Conservation (phyloP, 2,113 vertebrate genomes). For the Galeopterus variegatus region DNA sequence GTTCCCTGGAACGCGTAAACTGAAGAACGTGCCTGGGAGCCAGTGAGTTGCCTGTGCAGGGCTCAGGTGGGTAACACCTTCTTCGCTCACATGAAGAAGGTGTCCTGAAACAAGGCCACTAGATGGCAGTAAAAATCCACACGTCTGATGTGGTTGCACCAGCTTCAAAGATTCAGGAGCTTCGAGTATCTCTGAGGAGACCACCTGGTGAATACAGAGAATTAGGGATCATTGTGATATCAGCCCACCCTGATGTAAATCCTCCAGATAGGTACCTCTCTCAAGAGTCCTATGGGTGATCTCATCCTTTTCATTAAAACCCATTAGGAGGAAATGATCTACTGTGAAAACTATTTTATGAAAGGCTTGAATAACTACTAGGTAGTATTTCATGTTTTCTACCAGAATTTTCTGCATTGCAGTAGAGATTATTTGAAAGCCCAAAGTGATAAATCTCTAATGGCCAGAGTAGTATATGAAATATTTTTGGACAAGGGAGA, state of each 20-base stretch:
- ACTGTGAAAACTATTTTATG: conserved; percentile 47
- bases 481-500: conserved; percentile 7
- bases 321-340: background rate
- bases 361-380: conserved; percentile 55
- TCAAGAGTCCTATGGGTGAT: background rate
- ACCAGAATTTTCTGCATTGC: conserved; percentile 3
- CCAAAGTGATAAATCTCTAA: background rate
- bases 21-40: background rate
- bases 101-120: background rate
- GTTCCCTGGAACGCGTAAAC: background rate
- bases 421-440: conserved; percentile 21
- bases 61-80: background rate
- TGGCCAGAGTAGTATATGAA: background rate
- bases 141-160: background rate
- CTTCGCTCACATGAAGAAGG: background rate
- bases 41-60: background rate
- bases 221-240: background rate
- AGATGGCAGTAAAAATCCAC: conserved; percentile 76
- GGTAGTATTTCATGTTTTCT: conserved; percentile 29
- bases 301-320: background rate
- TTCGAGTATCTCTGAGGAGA: background rate
- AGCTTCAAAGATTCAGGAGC: background rate
- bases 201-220: background rate
- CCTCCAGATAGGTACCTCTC: background rate
- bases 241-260: background rate